These are phyloP conservation scores for Brachionus manjavacas DNA, from an alignment of 1,140 invertebrate genomes.

Conservation along the genomic window DNA sequence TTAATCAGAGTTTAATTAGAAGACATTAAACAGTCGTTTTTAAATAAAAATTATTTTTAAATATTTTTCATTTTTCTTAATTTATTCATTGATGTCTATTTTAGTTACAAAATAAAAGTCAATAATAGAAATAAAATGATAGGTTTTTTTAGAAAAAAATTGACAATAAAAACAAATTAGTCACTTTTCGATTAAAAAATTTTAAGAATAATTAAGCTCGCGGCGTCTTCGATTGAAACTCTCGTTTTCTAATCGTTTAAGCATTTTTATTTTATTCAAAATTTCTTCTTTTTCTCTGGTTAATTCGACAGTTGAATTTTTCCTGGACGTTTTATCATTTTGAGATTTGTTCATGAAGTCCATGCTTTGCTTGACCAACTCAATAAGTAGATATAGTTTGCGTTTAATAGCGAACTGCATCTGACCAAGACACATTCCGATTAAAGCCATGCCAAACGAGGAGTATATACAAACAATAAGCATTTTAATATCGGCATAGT, in stretches of 20 bases:
- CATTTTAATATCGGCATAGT: background rate
- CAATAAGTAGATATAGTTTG: background rate
- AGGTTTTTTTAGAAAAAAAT: background rate
- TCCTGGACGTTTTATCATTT: background rate
- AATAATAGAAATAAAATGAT: background rate
- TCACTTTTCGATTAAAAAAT: background rate
- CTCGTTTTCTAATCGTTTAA: background rate
- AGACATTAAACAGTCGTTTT: no score
- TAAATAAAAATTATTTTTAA: no score
- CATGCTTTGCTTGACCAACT: background rate
- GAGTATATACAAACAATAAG: slow-evolving; percentile 73
- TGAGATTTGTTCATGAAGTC: slow-evolving; percentile 6
- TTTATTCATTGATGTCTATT: no score
- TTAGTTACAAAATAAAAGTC: background rate
- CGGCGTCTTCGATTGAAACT: background rate
- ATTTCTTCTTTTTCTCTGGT: slow-evolving; percentile 9
- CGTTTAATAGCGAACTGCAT: slow-evolving; percentile 72
- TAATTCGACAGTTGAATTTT: background rate
- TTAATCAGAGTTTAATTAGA: no score
- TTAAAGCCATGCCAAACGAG: slow-evolving; percentile 90
- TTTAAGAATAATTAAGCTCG: background rate
- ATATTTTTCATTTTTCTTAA: no score
- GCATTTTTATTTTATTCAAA: background rate
- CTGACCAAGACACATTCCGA: slow-evolving; percentile 97
- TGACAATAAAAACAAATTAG: background rate